A percentile compares a stretch with the other conserved stretches of the same genome.
phyloP scores from a whole-genome alignment of 2,888 invertebrate genomes.

The Xylota sylvarum region DNA sequence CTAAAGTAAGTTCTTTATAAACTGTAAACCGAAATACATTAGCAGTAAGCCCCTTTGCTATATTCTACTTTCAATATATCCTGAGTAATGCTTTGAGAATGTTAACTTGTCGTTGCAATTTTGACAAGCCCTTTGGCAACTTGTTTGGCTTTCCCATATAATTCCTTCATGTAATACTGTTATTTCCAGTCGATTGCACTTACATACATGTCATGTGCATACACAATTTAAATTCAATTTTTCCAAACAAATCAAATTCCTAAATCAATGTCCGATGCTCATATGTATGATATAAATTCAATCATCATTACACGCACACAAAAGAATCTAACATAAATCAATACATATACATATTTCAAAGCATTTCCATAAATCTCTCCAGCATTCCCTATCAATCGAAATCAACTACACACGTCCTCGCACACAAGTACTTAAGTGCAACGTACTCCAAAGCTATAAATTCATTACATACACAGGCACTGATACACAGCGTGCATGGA shows the following conservation, averaged over 20 bases:
- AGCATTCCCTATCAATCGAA: constrained; percentile 44
- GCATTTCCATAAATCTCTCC: constrained; percentile 59
- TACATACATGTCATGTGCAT: too few species aligned
- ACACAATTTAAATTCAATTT: neutral
- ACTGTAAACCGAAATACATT: too few species aligned
- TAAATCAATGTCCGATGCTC: neutral
- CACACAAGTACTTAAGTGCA: constrained; percentile 55
- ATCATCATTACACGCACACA: neutral
- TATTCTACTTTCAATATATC: too few species aligned
- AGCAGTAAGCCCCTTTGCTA: too few species aligned
- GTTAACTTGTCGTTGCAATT: neutral
- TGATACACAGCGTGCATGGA: constrained; percentile 45
- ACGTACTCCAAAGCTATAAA: constrained; percentile 43
- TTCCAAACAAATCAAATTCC: neutral
- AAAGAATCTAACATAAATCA: constrained; percentile 35
- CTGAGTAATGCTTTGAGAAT: too few species aligned
- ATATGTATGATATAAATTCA: neutral
- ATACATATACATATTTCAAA: constrained; percentile 31
- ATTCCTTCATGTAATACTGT: neutral
- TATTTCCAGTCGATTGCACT: neutral
- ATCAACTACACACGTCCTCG: constrained; percentile 34
- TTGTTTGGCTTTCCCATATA: neutral
- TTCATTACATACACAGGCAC: constrained; percentile 36
- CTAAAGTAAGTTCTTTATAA: too few species aligned
- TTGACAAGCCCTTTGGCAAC: neutral